Conservation (phyloP, 1,140 invertebrate species). For the Archivesica marissinica region DNA sequence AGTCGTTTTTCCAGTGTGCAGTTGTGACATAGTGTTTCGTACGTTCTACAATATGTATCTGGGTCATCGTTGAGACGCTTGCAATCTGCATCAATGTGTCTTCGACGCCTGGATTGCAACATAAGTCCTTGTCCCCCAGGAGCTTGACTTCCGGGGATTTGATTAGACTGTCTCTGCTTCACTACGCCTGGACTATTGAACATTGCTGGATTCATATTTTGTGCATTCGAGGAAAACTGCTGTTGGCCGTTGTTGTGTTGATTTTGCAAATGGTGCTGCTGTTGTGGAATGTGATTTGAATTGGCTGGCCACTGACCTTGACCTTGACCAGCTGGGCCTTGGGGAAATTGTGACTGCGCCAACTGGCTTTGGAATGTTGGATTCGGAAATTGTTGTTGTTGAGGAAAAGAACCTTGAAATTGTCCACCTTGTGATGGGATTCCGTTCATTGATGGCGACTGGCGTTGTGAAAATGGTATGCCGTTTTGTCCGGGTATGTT, state of each 20-base stretch:
- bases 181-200: background rate
- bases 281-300: background rate
- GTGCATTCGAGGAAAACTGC: background rate
- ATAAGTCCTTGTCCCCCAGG: background rate
- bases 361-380: too few relatives aligned
- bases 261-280: background rate
- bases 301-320: background rate
- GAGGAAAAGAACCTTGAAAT: background rate
- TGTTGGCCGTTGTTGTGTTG: slow-evolving; percentile 4
- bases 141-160: background rate
- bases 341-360: background rate
- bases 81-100: slow-evolving; percentile 50
- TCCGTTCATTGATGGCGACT: too few relatives aligned
- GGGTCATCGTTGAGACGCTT: slow-evolving; percentile 42
- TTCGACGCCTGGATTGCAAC: background rate
- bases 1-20: slow-evolving; percentile 55
- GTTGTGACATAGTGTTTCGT: slow-evolving; percentile 50
- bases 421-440: background rate
- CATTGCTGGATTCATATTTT: slow-evolving; percentile 20
- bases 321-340: background rate
- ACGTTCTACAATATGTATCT: slow-evolving; percentile 46
- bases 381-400: background rate
- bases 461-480: too few relatives aligned
- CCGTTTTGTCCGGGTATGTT: background rate
- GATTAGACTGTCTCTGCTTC: background rate